Percentiles rank a stretch among this genome's conserved stretches.
Evolutionary conservation across 2,888 invertebrate species (phyloP).

Genomic region (Endotricha flammealis): DNA sequence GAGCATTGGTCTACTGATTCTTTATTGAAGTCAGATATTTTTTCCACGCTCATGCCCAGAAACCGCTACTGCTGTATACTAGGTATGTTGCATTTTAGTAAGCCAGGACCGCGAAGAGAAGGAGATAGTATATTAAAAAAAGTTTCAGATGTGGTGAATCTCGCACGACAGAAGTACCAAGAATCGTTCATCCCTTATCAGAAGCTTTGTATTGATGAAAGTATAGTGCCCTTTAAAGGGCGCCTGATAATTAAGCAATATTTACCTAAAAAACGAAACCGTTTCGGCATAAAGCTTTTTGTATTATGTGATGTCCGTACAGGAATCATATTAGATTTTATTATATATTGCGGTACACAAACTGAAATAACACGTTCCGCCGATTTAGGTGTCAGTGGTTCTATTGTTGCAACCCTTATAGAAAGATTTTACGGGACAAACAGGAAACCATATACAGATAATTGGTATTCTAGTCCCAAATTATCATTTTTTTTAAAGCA

Average conservation of each 20-base stretch:
- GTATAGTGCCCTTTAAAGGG: conserved; percentile 25
- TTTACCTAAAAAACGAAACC: conserved; percentile 23
- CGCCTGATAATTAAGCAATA: conserved; percentile 22
- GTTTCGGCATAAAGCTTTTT: conserved; percentile 24
- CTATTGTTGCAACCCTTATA: conserved; percentile 7
- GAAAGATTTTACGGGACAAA: not conserved
- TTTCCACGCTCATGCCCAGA: conserved; percentile 9
- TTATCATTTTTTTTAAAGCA: conserved; percentile 12
- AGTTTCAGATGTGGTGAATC: conserved; percentile 13
- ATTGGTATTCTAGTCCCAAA: conserved; percentile 18
- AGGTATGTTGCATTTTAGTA: conserved; percentile 12
- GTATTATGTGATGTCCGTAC: conserved; percentile 25
- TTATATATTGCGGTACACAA: conserved; percentile 21
- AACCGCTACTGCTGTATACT: conserved; percentile 14
- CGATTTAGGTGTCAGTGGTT: not conserved
- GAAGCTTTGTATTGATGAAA: conserved; percentile 24
- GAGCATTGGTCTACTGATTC: conserved; percentile 22
- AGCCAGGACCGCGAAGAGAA: conserved; percentile 10
- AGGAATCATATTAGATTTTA: conserved; percentile 23
- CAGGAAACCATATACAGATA: not conserved
- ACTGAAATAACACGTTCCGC: conserved; percentile 10
- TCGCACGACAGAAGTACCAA: conserved; percentile 19
- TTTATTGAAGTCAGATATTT: conserved; percentile 12
- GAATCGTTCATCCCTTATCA: conserved; percentile 14
- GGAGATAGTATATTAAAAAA: not conserved